Base-by-base conservation (phyloP, 2,797 vertebrate genomes). In the Phrynocephalus vlangalii region DNA sequence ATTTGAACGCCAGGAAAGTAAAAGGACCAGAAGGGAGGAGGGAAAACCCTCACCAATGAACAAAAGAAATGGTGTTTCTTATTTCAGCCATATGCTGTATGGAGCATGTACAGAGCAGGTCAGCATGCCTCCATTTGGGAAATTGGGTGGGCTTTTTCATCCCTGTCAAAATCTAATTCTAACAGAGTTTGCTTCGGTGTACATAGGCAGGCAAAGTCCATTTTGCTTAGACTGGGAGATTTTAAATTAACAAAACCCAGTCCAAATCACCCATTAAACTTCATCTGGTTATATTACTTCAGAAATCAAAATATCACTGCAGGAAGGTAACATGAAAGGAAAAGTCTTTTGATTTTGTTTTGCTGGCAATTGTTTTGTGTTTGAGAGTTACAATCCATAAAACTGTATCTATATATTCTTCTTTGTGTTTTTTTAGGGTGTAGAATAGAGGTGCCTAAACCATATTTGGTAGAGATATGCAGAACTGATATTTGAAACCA, bases 1-100 rank as follows among this genome's bases (percentile, higher is more conserved):
- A 97, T 97, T 97, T 96, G 95, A 97, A 95, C 94, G 95, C 92
- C 93, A 97, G 96, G 95, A 96, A 97, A 97, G 96, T 94, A 97
- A 96, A 88, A 97, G 96, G 96, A 96, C 96, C 95, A 94, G 95
- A 93, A 94, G 94, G 92, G 94, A 63, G 26, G 67, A 96, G 94
- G 93, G 96, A 95, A 93, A 73, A 44, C 79, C 33, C 71, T 85
- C 78, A 56, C 91, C 79, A 71, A 95, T 94, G 96, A 96, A 97
- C 96, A 97, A 97, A 97, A 95, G 95, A 96, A 94, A 95, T 56
- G 93, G 95, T 95, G 96, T 96, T 96, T 96, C 97, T 96, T 96
- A 94, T 95, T 95, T 94, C 94, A 96, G 90, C 96, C 95, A 95
- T 96, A 96, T 94, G 94, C 96, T 96, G 92, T 90, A 90, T 76